Evolutionary conservation across 2,113 vertebrate species (phyloP), one percentile per base, ranked within the genome.

Genomic region (Pomatostomus ruficeps): DNA sequence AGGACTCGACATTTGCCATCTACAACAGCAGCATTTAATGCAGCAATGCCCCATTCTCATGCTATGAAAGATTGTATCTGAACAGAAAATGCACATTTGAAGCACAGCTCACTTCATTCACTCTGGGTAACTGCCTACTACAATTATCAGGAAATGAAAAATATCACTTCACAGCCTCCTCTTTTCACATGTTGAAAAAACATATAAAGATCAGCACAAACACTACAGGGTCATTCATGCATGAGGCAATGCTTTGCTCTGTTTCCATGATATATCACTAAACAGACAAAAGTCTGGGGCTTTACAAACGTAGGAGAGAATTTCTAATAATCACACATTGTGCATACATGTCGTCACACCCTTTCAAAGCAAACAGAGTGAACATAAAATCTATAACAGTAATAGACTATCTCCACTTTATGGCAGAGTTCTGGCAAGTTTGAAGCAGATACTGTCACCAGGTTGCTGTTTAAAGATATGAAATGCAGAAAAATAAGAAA

Each of bases 61-160:
- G 21, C 78, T 28, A 38, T 40, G 75, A 85, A 62, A 91, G 82
- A 94, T 94, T 49, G 58, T 73, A 95, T 93, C 91, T 70, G 66
- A 88, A 66, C 45, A 92, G 85, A 66, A 93, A 93, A 72, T 2
- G 58, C 2, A 3, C 74, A 51, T 79, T 55, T 91, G 67, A 91
- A 91, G 75, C 8, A n/a, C 7, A 1, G 66, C 91, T 95, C 71
- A 59, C 85, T 94, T 79, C 94, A 85, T 87, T 91, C 78, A 36
- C 89, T 81, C 81, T 22, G 10, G 3, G 54, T 93, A 95, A 93
- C 87, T 75, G 68, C 84, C 87, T 72, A 45, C 73, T 62, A 88
- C 89, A 92, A 92, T 91, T 87, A 95, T 68, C 93, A 97, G 93
- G 95, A 93, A 95, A 96, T 96, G 84, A 95, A 94, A 95, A 95